A percentile compares a stretch with the other conserved stretches of the same genome.
Conservation (phyloP, 2,888 invertebrate species). For the Andrena bicolor region DNA sequence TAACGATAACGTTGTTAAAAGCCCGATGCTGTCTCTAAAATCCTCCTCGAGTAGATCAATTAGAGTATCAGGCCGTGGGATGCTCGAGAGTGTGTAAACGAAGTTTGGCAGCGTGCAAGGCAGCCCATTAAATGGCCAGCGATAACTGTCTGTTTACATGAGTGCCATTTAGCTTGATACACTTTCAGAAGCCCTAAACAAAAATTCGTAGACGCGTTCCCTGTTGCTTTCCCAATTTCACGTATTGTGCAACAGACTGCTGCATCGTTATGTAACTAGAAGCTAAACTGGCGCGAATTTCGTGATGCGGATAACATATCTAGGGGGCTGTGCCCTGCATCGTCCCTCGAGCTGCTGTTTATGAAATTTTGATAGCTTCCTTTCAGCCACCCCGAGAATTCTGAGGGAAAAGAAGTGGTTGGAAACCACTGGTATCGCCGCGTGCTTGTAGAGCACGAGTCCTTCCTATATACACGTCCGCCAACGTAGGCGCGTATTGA, state of each 20-base stretch:
- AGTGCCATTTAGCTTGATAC: background rate
- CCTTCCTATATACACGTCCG: slow-evolving; percentile 65
- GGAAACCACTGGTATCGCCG: slow-evolving; percentile 62
- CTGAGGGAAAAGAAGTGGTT: slow-evolving; percentile 23
- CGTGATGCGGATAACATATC: background rate
- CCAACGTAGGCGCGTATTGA: slow-evolving; percentile 76
- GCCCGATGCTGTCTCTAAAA: background rate
- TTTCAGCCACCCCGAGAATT: background rate
- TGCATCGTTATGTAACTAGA: slow-evolving; percentile 30
- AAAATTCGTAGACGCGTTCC: background rate
- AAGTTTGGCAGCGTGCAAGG: background rate
- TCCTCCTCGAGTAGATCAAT: background rate
- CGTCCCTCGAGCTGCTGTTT: background rate
- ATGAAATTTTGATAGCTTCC: background rate
- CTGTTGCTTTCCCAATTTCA: background rate
- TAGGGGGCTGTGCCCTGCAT: background rate
- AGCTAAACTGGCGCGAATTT: background rate
- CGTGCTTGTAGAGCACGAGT: slow-evolving; percentile 62
- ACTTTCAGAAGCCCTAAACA: background rate
- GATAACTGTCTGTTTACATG: background rate
- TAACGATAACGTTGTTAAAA: background rate
- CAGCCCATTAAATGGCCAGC: background rate
- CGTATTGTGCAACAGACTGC: background rate
- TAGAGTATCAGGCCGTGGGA: background rate
- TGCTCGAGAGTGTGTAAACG: background rate